Evolutionary conservation across 2,797 vertebrate species (phyloP), one percentile per base, ranked within the genome.

Genomic region (Trichosurus vulpecula): DNA sequence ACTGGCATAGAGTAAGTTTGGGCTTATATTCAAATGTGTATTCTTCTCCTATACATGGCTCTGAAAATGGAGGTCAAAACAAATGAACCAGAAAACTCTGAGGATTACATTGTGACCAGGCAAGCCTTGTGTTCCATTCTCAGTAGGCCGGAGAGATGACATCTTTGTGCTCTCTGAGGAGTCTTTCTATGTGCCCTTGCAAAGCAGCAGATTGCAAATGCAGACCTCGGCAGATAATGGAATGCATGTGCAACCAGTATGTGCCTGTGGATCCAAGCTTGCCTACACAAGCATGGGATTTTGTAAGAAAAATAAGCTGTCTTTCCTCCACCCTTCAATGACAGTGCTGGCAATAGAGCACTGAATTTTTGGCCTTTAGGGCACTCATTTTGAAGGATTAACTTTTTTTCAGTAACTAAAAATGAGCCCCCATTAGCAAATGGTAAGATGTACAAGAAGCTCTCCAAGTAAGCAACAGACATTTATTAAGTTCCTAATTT

Each of bases 241-340:
- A 95, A 93, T 29, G 31, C 54, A 9, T 57, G 29, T 93, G 91
- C 54, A 96, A 90, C 66, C 66, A 14, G 3, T 55, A 14, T 91
- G n/a, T 52, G 22, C 92, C 96, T 95, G 51, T 74, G 93, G 74
- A 97, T 97, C 91, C 55, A 19, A 57, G 96, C 95, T 97, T 97
- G 96, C 95, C 94, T 95, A 51, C 8, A 94, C 93, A 95, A 91
- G 92, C 66, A 54, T 53, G 27, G 14, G 54, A 66, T 90, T 94
- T 57, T 95, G 81, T 90, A 96, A 96, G 66, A 56, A 94, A 97
- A 95, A 66, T 93, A 56, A 94, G 58, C 74, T n/a, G 29, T 91
- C 56, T 94, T 47, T n/a, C 61, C 51, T 92, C 87, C 53, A 91
- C 31, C 29, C 81, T 90, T 96, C 41, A 92, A 35, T n/a, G 61